Evolutionary conservation across 2,888 invertebrate species (phyloP).

Genomic region (Macrophya alboannulata): DNA sequence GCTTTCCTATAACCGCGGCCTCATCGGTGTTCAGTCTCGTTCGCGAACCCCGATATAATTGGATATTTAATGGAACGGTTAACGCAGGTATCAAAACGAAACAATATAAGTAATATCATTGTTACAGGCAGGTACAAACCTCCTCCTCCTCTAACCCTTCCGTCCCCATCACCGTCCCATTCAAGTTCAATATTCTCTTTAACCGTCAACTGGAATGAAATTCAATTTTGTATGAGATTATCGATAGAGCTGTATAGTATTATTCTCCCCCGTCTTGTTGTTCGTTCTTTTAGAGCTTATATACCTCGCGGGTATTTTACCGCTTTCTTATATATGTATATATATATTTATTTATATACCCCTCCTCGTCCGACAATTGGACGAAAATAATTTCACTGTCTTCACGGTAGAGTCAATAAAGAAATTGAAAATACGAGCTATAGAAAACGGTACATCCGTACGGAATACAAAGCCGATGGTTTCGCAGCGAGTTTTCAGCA

Average conservation of each 20-base stretch:
- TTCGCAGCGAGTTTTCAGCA: not conserved
- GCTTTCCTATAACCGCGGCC: conserved; percentile 62
- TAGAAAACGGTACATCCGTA: conserved; percentile 8
- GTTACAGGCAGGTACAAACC: not conserved
- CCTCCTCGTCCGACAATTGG: not conserved
- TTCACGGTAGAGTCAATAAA: conserved; percentile 23
- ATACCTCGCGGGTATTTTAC: not conserved
- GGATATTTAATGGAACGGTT: conserved; percentile 54
- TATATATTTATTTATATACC: not conserved
- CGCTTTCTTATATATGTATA: not conserved
- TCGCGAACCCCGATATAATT: conserved; percentile 37
- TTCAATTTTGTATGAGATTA: conserved; percentile 31
- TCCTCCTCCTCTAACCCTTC: not conserved
- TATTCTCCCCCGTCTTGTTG: not conserved
- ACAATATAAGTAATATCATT: conserved; percentile 38
- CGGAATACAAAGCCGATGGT: conserved; percentile 31
- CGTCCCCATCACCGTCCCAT: not conserved
- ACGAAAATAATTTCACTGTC: conserved; percentile 20
- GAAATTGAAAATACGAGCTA: conserved; percentile 44
- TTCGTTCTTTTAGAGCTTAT: not conserved
- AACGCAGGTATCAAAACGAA: conserved; percentile 46
- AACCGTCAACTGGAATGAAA: not conserved
- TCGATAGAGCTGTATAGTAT: not conserved
- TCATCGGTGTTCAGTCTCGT: not conserved
- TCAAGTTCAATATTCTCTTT: not conserved